These are phyloP conservation scores for Eulithis testata DNA, from an alignment of 2,888 invertebrate species.

Conservation along the genomic window DNA sequence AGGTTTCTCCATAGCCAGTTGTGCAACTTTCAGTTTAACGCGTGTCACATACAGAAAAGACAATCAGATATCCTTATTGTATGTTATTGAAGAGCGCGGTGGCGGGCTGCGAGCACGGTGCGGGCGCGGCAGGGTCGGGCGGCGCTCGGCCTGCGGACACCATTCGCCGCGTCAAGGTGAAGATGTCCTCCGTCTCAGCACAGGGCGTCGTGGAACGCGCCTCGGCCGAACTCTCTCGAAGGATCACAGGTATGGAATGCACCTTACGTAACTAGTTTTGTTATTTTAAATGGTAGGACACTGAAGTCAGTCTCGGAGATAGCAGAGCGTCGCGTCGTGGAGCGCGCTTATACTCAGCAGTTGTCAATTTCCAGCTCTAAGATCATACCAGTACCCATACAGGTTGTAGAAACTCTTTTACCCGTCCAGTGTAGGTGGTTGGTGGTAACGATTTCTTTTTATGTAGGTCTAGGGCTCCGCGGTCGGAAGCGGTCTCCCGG, in stretches of 20 bases:
- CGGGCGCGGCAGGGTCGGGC: constrained; percentile 59
- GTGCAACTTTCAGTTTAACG: too few relatives aligned
- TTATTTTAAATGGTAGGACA: too few relatives aligned
- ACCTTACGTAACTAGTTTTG: neutral
- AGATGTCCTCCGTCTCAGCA: constrained; percentile 93
- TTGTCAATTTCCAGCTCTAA: too few relatives aligned
- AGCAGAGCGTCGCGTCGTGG: too few relatives aligned
- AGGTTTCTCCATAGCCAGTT: too few relatives aligned
- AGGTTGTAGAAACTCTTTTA: too few relatives aligned
- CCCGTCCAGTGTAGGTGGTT: neutral
- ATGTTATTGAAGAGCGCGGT: constrained; percentile 57
- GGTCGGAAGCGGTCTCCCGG: constrained; percentile 85
- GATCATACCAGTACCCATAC: too few relatives aligned
- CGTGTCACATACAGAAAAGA: too few relatives aligned
- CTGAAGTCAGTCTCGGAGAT: too few relatives aligned
- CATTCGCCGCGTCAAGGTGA: constrained; percentile 79
- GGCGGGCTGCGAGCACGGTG: constrained; percentile 79
- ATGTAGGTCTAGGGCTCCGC: constrained; percentile 87
- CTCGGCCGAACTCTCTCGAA: constrained; percentile 94
- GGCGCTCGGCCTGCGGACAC: constrained; percentile 73
- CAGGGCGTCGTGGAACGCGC: constrained; percentile 96
- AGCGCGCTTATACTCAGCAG: too few relatives aligned
- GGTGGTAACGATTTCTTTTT: neutral
- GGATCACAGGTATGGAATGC: constrained; percentile 85
- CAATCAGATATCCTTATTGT: neutral